These are phyloP conservation scores for Limenitis arthemis DNA, from an alignment of 2,888 invertebrate genomes.

Conservation along the genomic window DNA sequence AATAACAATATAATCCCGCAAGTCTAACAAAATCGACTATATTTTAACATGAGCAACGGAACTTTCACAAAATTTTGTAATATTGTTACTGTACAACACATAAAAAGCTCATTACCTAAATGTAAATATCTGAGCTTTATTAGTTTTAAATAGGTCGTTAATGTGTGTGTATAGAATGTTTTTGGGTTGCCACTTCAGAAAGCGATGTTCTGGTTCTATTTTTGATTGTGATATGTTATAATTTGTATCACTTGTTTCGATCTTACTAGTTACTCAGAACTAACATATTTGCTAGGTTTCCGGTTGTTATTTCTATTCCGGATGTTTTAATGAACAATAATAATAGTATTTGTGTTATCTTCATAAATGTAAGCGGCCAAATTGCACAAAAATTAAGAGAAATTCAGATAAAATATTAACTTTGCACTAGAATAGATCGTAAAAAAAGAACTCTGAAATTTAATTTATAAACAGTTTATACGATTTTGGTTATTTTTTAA, in stretches of 20 bases:
- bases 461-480: too few species aligned
- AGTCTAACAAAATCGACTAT: too few species aligned
- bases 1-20: too few species aligned
- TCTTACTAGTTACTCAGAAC: constrained; percentile 8
- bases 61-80: not conserved
- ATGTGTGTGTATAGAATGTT: constrained; percentile 9
- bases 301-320: constrained; percentile 4
- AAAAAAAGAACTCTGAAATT: too few species aligned
- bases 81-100: not conserved
- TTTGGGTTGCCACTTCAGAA: constrained; percentile 13
- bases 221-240: constrained; percentile 3
- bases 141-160: constrained; percentile 16
- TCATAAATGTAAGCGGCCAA: too few species aligned
- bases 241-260: constrained; percentile 3
- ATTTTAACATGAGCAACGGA: not conserved
- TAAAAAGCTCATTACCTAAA: constrained; percentile 8
- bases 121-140: constrained; percentile 11
- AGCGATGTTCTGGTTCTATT: constrained; percentile 14
- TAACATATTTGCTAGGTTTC: constrained; percentile 11
- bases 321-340: constrained; percentile 17
- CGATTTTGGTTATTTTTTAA: too few species aligned
- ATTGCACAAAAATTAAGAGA: too few species aligned
- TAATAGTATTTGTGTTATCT: not conserved
- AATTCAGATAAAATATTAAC: too few species aligned
- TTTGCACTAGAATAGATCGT: too few species aligned